A percentile compares a stretch with the other conserved stretches of the same genome.
Evolutionary conservation across 2,888 invertebrate species (phyloP).

Genomic region (Hymenopus coronatus): DNA sequence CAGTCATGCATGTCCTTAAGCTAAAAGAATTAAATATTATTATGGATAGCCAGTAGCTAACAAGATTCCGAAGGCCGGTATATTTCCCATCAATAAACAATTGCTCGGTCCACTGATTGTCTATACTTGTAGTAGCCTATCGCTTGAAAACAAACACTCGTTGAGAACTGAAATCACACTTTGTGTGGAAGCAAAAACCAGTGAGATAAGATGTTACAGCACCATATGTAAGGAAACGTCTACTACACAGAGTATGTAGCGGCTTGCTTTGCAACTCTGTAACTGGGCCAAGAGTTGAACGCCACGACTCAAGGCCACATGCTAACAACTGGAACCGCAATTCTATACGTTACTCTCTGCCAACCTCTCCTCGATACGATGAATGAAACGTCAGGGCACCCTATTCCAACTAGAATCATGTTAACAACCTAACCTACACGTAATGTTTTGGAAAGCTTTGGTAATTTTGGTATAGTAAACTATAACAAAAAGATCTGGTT

Average conservation of each 20-base stretch:
- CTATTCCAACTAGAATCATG: neutral
- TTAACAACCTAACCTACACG: too few relatives aligned
- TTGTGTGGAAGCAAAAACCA: neutral
- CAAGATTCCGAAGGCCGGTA: too few relatives aligned
- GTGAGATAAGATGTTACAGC: neutral
- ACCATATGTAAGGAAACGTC: slow-evolving; percentile 9
- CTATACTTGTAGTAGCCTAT: too few relatives aligned
- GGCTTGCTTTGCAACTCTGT: slow-evolving; percentile 29
- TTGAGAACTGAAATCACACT: neutral
- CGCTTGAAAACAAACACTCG: neutral
- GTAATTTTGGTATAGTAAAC: too few relatives aligned
- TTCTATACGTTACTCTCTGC: neutral
- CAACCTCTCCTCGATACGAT: neutral
- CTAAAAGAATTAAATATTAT: too few relatives aligned
- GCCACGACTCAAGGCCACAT: slow-evolving; percentile 37
- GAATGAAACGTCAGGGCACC: neutral
- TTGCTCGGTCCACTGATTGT: too few relatives aligned
- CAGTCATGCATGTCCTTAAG: too few relatives aligned
- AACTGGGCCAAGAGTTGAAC: slow-evolving; percentile 53
- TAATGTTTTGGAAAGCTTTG: too few relatives aligned
- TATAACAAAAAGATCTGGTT: too few relatives aligned
- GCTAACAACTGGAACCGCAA: neutral
- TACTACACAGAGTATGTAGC: neutral
- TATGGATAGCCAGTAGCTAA: too few relatives aligned
- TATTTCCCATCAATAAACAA: too few relatives aligned